A percentile compares a stretch with the other conserved stretches of the same genome.
Conservation (phyloP, 2,113 vertebrate genomes). For the Acrocephalus arundinaceus region DNA sequence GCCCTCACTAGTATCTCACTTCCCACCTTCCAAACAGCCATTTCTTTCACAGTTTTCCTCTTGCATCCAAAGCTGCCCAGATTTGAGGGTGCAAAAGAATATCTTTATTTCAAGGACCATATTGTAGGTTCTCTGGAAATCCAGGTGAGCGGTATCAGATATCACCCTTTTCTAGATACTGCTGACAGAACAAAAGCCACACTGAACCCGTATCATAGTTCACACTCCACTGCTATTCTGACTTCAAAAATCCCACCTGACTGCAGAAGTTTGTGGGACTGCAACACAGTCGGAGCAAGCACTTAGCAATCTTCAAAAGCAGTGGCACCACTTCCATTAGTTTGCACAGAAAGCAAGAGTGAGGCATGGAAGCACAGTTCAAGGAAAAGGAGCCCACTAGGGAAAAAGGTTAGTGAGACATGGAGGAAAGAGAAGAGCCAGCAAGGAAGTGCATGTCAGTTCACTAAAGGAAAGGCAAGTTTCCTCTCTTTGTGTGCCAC, state of each 20-base stretch:
- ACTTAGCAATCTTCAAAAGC: not conserved
- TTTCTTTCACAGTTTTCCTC: not conserved
- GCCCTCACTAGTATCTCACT: not conserved
- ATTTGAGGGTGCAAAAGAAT: not conserved
- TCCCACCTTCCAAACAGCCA: not conserved
- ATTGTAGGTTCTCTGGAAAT: not conserved
- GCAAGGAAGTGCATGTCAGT: not conserved
- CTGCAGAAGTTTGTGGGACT: not conserved
- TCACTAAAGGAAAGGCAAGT: not conserved
- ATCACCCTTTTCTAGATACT: not conserved
- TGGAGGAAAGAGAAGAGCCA: not conserved
- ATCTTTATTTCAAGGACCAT: not conserved
- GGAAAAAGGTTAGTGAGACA: not conserved
- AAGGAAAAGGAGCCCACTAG: not conserved
- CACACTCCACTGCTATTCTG: not conserved
- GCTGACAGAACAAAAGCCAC: not conserved
- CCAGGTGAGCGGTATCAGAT: not conserved
- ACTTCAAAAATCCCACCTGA: not conserved
- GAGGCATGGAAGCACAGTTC: not conserved
- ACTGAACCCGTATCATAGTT: not conserved
- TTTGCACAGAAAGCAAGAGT: not conserved
- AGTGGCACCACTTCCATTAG: not conserved
- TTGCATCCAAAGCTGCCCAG: not conserved
- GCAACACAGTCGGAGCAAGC: not conserved
- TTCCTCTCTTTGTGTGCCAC: not conserved